Evolutionary conservation across 2,797 vertebrate genomes (phyloP), one percentile per base, ranked within the genome.

Genomic region (Macropodus opercularis): DNA sequence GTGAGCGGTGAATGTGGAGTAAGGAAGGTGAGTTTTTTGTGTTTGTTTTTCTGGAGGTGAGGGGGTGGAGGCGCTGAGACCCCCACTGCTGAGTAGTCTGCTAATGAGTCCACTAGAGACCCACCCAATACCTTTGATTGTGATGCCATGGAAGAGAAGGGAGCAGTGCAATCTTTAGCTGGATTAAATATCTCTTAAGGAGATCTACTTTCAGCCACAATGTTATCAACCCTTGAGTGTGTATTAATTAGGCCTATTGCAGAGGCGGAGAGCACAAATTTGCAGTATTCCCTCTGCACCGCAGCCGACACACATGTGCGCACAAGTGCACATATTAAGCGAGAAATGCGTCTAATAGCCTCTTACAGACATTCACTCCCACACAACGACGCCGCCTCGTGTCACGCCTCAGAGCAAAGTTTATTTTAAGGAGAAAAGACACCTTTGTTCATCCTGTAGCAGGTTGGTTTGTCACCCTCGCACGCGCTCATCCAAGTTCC

Each of bases 41-140:
- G 58, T 61, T 63, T 70, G 72, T 72, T 27, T 48, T 43, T 43
- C 40, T 35, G 34, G 49, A 58, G 36, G 49, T 35, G 38, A n/a
- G 23, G 11, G 42, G 56, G 44, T 53, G 34, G 40, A 36, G 26
- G 36, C 19, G 29, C 67, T 6, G 63, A 87, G 81, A 81, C 84
- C 83, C 87, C 77, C 68, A 69, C 72, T 51, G 70, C 77, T 82
- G 84, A 80, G 83, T 72, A 74, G 72, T 81, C 80, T 73, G 73
- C 91, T 94, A 94, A 94, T 93, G 92, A 94, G 93, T 92, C 88
- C 92, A 93, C 91, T 75, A 86, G 92, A 93, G 91, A 93, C 90
- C 79, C 69, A 63, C 75, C 77, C 77, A 69, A 79, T 86, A 86
- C 84, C 87, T 91, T 91, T 92, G 82, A 91, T 90, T 90, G 87